Evolutionary conservation across 1,140 invertebrate genomes (phyloP).

Genomic region (Zaprionus gabonicus): DNA sequence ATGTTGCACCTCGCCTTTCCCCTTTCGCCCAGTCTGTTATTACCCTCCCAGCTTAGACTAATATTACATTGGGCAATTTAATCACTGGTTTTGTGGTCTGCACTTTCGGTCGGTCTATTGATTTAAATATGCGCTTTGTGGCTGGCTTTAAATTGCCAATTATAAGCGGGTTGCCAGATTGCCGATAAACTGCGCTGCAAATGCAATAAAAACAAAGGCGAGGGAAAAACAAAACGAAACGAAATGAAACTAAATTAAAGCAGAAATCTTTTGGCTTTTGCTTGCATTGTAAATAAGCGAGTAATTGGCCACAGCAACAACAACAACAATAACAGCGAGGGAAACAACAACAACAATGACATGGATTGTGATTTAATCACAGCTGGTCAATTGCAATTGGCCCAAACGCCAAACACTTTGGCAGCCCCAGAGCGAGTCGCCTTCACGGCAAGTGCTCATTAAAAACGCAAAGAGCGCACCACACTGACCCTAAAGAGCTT

Average conservation of each 20-base stretch:
- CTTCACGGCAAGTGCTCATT: slow-evolving; percentile 68
- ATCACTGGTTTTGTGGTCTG: slow-evolving; percentile 32
- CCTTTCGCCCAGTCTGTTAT: background rate
- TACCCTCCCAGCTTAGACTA: slow-evolving; percentile 4
- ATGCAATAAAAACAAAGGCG: slow-evolving; percentile 15
- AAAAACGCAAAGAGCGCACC: slow-evolving; percentile 67
- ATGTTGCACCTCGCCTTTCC: too few relatives aligned
- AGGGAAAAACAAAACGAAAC: slow-evolving; percentile 1
- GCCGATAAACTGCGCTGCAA: slow-evolving; percentile 53
- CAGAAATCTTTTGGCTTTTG: slow-evolving; percentile 51
- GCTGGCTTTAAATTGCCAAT: slow-evolving; percentile 76
- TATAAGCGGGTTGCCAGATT: slow-evolving; percentile 68
- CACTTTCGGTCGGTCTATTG: slow-evolving; percentile 51
- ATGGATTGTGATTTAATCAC: slow-evolving; percentile 69
- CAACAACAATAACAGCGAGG: slow-evolving; percentile 24
- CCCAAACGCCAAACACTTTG: slow-evolving; percentile 73
- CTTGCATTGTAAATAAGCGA: slow-evolving; percentile 69
- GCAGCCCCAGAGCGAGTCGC: slow-evolving; percentile 17
- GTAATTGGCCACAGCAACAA: slow-evolving; percentile 66
- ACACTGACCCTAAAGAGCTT: slow-evolving; percentile 78
- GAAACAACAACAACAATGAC: slow-evolving; percentile 17
- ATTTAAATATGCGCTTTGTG: slow-evolving; percentile 70
- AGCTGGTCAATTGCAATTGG: slow-evolving; percentile 47
- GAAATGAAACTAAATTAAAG: slow-evolving; percentile 62
- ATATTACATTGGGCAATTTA: slow-evolving; percentile 10